These are phyloP conservation scores for Rhynchonycteris naso DNA, from an alignment of 2,797 vertebrate genomes.

Conservation along the genomic window DNA sequence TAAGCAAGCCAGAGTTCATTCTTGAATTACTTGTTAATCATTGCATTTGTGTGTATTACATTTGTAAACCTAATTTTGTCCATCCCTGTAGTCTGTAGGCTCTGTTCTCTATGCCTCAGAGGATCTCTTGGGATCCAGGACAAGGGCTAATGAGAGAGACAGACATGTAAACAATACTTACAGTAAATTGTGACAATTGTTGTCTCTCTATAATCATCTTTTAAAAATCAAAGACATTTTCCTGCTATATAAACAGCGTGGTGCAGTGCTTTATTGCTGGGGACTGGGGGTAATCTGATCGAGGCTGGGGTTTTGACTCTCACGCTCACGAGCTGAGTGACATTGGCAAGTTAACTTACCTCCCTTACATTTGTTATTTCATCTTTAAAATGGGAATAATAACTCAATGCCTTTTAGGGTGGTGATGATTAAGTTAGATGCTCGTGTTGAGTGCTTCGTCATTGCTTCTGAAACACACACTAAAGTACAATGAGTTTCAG, in stretches of 20 bases:
- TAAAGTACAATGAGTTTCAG: background rate
- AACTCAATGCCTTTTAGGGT: background rate
- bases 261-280: background rate
- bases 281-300: background rate
- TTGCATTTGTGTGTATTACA: background rate
- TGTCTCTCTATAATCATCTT: background rate
- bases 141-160: background rate
- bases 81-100: too few relatives aligned
- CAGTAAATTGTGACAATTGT: background rate
- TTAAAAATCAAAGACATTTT: background rate
- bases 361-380: background rate
- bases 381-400: constrained; percentile 19
- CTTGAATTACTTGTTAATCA: background rate
- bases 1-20: background rate
- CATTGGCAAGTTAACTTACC: background rate
- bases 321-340: background rate
- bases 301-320: background rate
- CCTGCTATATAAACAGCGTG: background rate
- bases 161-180: background rate
- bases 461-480: background rate
- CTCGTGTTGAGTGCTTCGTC: background rate
- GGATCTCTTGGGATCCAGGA: background rate
- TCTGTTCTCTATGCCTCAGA: background rate
- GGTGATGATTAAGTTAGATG: background rate
- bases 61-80: background rate